Base-by-base conservation (phyloP, 1,140 invertebrate genomes). In the Atta colombica region DNA sequence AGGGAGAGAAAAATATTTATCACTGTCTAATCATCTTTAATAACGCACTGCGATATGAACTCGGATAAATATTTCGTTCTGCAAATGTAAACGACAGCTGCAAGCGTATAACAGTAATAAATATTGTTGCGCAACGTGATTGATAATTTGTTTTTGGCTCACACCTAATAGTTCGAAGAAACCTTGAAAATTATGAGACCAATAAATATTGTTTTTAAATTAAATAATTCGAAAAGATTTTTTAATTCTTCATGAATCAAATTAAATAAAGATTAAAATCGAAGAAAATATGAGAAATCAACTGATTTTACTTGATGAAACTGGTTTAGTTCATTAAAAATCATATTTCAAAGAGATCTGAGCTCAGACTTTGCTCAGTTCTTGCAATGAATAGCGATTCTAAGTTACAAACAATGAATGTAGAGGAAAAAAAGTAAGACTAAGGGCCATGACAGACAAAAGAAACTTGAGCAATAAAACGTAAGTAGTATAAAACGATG, bases 21-120 rank as follows among this genome's bases (percentile, higher is more conserved):
- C 65, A 35, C n/a, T 68, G 35, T 31, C 53, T 75, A 58, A 75
- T 75, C 28, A 21, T 35, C 28, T 35, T 75, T 75, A 75, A 75
- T 58, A 58, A 35, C 31, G n/a, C 31, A 25, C 10, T 7, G 18
- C 53, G 28, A 39, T 75, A 39, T 21, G n/a, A 58, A 74, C 28
- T 58, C n/a, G 28, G 31, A 35, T 31, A 58, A 75, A 75, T 60
- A 58, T 58, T 31, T 35, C 10, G 51, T 74, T 75, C 72, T 31
- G 18, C 28, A 58, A 60, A 58, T 75, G 12, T 58, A 55, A 75
- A 60, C 18, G 7, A 35, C 53, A 45, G 21, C 16, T 71, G 31
- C 53, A 39, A 39, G 10, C 10, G 18, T 14, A 16, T 31, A 72
- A 53, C 8, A 71, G 21, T 72, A 55, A 49, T 21, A 49, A 55